Base-by-base conservation (phyloP, 1,140 invertebrate species). In the Homalodisca vitripennis region DNA sequence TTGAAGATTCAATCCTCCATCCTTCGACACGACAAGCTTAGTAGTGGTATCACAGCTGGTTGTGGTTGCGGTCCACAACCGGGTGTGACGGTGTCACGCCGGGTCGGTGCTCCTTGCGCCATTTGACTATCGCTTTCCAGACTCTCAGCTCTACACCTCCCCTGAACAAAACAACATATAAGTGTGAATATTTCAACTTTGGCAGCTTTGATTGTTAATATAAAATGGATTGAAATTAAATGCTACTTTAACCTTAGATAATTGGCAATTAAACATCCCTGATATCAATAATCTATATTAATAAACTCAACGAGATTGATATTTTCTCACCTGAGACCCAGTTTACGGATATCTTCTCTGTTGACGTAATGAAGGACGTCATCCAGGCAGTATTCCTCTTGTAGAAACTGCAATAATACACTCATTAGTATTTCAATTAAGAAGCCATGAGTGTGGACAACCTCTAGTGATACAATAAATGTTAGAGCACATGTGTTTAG, bases 301-400 rank as follows among this genome's bases (percentile, higher is more conserved):
- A n/a, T n/a, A n/a, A n/a, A n/a, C n/a, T n/a, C n/a, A n/a, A n/a
- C n/a, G n/a, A n/a, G n/a, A n/a, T n/a, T n/a, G n/a, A n/a, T n/a
- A n/a, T 55, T 55, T 20, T 47, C 82, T 78, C 80, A 92, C 89
- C 85, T 88, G 53, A 96, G 80, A 51, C 87, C 85, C 53, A 95
- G 75, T 76, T 85, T 84, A 60, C 86, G 83, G 57, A 96, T 77
- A 81, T 96, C 94, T 71, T 93, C 88, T 74, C 89, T 83, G 0
- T 85, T 88, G 70, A 93, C 83, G 72, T 89, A 85, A 70, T 86
- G 84, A 46, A 94, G 79, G 29, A 96, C 79, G 80, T 95, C 92
- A 64, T 89, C 85, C 72, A 92, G 84, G 12, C 86, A 89, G 77
- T 92, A 95, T 70, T 92, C 88, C 78, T 95, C 90, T 64, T 83